A percentile compares a stretch with the other conserved stretches of the same genome.
These are phyloP conservation scores for Phasia obesa DNA, from an alignment of 2,888 invertebrate species.

Conservation along the genomic window DNA sequence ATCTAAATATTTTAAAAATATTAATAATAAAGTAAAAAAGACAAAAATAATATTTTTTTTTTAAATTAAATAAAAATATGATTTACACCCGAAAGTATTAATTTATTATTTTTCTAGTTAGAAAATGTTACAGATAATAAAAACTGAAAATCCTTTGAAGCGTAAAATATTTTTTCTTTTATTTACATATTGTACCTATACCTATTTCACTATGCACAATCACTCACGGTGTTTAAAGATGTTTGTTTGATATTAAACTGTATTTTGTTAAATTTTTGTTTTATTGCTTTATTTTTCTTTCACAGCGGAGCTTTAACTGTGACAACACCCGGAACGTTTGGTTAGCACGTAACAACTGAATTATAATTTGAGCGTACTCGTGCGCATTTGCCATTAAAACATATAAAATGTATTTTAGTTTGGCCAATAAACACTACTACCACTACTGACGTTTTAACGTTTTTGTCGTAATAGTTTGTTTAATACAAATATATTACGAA, in stretches of 20 bases:
- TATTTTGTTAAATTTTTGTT: conserved; percentile 42
- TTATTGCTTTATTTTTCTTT: conserved; percentile 31
- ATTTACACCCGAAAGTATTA: conserved; percentile 12
- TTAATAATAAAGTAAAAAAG: no score
- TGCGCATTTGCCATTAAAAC: conserved; percentile 66
- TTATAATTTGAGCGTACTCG: conserved; percentile 69
- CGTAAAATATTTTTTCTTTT: conserved; percentile 53
- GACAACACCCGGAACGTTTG: conserved; percentile 73
- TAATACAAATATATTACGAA: conserved; percentile 35
- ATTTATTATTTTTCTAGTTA: conserved; percentile 8
- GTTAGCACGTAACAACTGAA: conserved; percentile 72
- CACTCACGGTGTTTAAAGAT: conserved; percentile 56
- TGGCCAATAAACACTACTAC: conserved; percentile 50
- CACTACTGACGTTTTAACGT: conserved; percentile 43
- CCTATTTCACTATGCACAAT: conserved; percentile 44
- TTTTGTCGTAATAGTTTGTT: conserved; percentile 39
- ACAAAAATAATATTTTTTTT: no score
- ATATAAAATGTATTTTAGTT: conserved; percentile 51
- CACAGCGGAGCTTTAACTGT: conserved; percentile 52
- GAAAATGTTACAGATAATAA: not conserved
- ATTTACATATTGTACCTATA: no score
- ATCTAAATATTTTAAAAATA: conserved; percentile 14
- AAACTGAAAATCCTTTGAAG: conserved; percentile 60
- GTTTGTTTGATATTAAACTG: conserved; percentile 42
- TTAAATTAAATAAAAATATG: not conserved